Base-by-base conservation (phyloP, 2,113 vertebrate genomes). In the Ammodytes dubius region DNA sequence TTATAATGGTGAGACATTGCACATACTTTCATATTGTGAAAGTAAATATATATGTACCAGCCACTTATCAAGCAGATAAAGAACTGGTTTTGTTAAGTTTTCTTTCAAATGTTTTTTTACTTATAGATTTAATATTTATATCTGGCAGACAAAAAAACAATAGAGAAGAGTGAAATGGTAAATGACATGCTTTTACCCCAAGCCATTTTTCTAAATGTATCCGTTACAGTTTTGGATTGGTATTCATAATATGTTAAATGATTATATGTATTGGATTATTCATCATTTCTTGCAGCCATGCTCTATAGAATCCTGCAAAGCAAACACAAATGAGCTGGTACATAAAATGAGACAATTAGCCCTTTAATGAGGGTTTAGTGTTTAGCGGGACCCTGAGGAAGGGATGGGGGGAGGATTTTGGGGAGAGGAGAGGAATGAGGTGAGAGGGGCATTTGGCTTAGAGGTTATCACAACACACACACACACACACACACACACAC, bases 361-460 rank as follows among this genome's bases (percentile, higher is more conserved):
- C 2, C 4, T 50, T 71, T 46, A 77, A 61, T 70, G 58, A 66
- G 59, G 0, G 1, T 5, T 47, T 15, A 15, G 19, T 27, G 75
- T 65, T 49, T 74, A 53, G 1, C 67, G 77, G 73, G 86, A 90
- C 78, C 84, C 81, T 67, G 79, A 69, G 81, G 70, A 71, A 27
- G 46, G 47, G 71, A 53, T 13, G 11, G 17, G 42, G 7, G 6
- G 46, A 27, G 13, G 15, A 7, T 27, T 35, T 47, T 19, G 37
- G 0, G 37, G 37, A 12, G 27, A n/a, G 40, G 49, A 39, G 15
- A 46, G 27, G 60, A 45, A 42, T 40, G 54, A 63, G 73, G 68
- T 65, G 42, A 70, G 43, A 10, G 0, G 17, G 79, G 74, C 65
- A 27, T 74, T 77, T 67, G 70, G 49, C 3, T 4, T 19, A 49